A percentile compares a stretch with the other conserved stretches of the same genome.
These are phyloP conservation scores for Frankliniella fusca DNA, from an alignment of 2,888 invertebrate genomes.

Conservation along the genomic window DNA sequence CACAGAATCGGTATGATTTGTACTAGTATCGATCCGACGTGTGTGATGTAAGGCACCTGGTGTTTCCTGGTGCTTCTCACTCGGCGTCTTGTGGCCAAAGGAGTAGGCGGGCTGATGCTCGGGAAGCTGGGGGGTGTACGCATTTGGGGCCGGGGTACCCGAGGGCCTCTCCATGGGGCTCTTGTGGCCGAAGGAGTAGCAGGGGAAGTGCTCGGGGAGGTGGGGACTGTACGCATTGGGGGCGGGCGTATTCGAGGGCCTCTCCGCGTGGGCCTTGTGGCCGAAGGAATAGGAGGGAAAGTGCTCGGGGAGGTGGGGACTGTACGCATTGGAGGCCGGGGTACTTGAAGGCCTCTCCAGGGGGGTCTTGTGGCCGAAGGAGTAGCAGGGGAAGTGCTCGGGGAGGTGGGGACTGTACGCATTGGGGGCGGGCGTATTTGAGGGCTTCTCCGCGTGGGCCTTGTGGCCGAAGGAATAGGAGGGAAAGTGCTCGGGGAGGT, in stretches of 20 bases:
- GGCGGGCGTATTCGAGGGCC: constrained; percentile 65
- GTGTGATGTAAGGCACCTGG: constrained; percentile 55
- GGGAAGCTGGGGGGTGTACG: constrained; percentile 63
- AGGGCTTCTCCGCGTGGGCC: constrained; percentile 54
- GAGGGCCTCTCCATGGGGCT: constrained; percentile 58
- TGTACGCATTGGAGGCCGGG: constrained; percentile 81
- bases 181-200: constrained; percentile 71
- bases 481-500: constrained; percentile 52
- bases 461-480: constrained; percentile 71
- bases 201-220: constrained; percentile 56
- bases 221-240: constrained; percentile 60
- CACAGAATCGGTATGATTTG: too few relatives aligned
- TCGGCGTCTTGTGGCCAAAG: constrained; percentile 66
- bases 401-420: constrained; percentile 69
- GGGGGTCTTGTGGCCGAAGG: constrained; percentile 67
- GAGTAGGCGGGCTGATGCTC: constrained; percentile 61
- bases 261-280: constrained; percentile 60
- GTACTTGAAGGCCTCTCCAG: constrained; percentile 48
- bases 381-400: constrained; percentile 61
- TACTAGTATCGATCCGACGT: too few relatives aligned
- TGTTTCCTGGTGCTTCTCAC: constrained; percentile 58
- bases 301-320: constrained; percentile 56
- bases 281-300: constrained; percentile 72
- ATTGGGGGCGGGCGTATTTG: constrained; percentile 64
- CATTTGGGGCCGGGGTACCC: constrained; percentile 61